A percentile compares a stretch with the other conserved stretches of the same genome.
These are phyloP conservation scores for Amblyjoppa proteus DNA, from an alignment of 2,888 invertebrate species.

Conservation along the genomic window DNA sequence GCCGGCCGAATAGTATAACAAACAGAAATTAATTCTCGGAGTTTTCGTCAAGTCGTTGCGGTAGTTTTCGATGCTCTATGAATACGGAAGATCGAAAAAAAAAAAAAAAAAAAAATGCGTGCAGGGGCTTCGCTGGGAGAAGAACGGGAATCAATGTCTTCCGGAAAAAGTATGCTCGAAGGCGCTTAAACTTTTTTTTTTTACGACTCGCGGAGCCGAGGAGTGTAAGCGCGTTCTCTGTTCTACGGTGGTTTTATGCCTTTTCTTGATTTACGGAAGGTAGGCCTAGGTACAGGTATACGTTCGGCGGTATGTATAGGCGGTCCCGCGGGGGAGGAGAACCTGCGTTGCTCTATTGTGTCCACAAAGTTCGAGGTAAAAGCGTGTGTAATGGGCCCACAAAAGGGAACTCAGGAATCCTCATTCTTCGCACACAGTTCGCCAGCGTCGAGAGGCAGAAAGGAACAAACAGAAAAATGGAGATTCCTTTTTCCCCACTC, in stretches of 20 bases:
- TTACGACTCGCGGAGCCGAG: conserved; percentile 57
- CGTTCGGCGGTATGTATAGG: conserved; percentile 16
- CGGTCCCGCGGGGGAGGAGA: conserved; percentile 49
- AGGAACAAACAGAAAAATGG: conserved; percentile 2
- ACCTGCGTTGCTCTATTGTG: conserved; percentile 64
- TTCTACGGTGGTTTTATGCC: conserved; percentile 61
- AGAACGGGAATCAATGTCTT: conserved; percentile 29
- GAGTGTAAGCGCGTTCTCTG: conserved; percentile 44
- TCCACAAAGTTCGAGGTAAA: conserved; percentile 50
- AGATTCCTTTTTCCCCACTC: conserved; percentile 18
- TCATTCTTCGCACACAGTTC: conserved; percentile 45
- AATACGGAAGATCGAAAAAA: neutral
- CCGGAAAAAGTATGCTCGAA: conserved; percentile 54
- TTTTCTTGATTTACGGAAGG: conserved; percentile 67
- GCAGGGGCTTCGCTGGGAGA: neutral
- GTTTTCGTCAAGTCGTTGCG: neutral
- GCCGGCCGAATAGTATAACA: conserved; percentile 23
- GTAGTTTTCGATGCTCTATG: conserved; percentile 1
- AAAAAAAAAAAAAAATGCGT: neutral
- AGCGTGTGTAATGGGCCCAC: conserved; percentile 65
- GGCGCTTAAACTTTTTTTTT: conserved; percentile 54
- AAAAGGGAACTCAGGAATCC: conserved; percentile 58
- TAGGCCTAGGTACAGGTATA: conserved; percentile 41
- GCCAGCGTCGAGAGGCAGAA: conserved; percentile 23
- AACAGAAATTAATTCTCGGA: conserved; percentile 3